Percentiles rank a stretch among this genome's conserved stretches.
These are phyloP conservation scores for Microcebus tavaratra DNA, from an alignment of 2,113 vertebrate genomes.

Conservation along the genomic window DNA sequence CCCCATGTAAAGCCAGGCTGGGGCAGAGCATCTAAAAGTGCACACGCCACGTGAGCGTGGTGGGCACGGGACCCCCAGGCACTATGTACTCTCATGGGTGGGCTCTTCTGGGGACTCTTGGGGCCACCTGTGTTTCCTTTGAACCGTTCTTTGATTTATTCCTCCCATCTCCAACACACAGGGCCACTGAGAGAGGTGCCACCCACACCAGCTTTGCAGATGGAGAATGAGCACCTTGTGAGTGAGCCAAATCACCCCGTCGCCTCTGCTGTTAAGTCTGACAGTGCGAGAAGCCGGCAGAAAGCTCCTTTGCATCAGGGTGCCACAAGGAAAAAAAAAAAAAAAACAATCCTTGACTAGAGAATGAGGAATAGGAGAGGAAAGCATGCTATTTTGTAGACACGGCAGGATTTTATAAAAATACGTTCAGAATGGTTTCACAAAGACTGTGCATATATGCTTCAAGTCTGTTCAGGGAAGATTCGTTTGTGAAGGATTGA, in stretches of 20 bases:
- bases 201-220: background rate
- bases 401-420: background rate
- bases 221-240: background rate
- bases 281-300: background rate
- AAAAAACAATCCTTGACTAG: background rate
- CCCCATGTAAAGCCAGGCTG: background rate
- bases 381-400: background rate
- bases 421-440: background rate
- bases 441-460: background rate
- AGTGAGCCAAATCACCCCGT: background rate
- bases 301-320: background rate
- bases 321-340: no score
- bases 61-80: background rate
- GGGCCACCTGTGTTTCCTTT: background rate
- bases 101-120: background rate
- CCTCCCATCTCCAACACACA: background rate
- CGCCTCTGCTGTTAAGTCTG: no score
- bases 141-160: background rate
- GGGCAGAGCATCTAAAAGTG: background rate
- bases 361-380: background rate
- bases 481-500: constrained; percentile 17
- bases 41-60: fast-evolving
- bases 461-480: background rate
- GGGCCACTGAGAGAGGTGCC: background rate
- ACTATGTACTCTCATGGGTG: background rate